Base-by-base conservation (phyloP, 2,113 vertebrate species). In the Hydrolagus affinis region DNA sequence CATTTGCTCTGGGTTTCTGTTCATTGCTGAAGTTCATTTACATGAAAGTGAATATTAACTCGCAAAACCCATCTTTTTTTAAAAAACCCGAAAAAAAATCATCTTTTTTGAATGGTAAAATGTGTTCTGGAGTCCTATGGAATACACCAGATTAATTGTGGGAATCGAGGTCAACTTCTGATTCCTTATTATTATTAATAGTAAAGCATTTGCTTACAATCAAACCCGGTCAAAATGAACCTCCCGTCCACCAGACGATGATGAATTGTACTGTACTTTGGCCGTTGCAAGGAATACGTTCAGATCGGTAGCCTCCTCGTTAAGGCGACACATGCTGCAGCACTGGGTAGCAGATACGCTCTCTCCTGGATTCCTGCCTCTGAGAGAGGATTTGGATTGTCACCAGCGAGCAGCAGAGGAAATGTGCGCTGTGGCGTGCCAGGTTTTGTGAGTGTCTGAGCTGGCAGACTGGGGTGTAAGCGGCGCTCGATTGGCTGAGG, bases 141-240 rank as follows among this genome's bases (percentile, higher is more conserved):
- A 44, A 44, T 78, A 19, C 77, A 19, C 30, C 30, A 66, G 66
- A 68, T 83, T 83, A 83, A 83, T 83, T 68, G 78, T 17, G 23
- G 60, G 17, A 66, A 4, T 12, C 12, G 78, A 68, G 62, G 23
- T 68, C 23, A 64, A 15, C 9, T 68, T 11, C 25, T 10, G 8
- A 25, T 32, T 14, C 32, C 44, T 44, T 6, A 44, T 6, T 44
- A 6, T 19, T 83, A 66, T 83, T 83, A 83, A 83, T 83, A 83
- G 66, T 68, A 66, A 32, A 68, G 77, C 28, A 14, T 66, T 83
- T 83, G 66, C 78, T 32, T 66, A 21, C 59, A 30, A 83, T 83
- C 30, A 11, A 30, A 83, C 30, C n/a, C 60, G 32, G 78, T 66
- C 25, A 8, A 30, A 14, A 28, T 83, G 78, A 32, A n/a, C n/a